These are phyloP conservation scores for Rhyzopertha dominica DNA, from an alignment of 1,140 invertebrate genomes.

Conservation along the genomic window DNA sequence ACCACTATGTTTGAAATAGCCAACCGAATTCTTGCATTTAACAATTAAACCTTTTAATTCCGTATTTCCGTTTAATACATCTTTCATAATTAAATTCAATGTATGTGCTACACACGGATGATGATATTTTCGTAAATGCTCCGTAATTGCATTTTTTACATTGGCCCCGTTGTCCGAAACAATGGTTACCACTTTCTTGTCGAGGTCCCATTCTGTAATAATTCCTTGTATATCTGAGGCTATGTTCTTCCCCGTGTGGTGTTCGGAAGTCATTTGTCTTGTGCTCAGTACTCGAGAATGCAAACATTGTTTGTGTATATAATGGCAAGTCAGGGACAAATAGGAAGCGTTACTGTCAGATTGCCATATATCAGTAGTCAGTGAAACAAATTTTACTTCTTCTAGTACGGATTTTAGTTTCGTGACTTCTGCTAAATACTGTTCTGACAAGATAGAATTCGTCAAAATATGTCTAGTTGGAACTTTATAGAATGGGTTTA, in stretches of 20 bases:
- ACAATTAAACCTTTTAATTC: constrained; percentile 3
- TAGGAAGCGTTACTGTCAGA: constrained; percentile 18
- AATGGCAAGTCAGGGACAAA: constrained; percentile 17
- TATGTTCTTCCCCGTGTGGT: too few species aligned
- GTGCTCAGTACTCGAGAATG: constrained; percentile 10
- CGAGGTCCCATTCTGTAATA: too few species aligned
- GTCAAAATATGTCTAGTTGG: constrained; percentile 17
- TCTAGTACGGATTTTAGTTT: constrained; percentile 8
- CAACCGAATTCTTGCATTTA: constrained; percentile 20
- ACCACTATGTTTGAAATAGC: constrained; percentile 28
- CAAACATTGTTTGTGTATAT: constrained; percentile 14
- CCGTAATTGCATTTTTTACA: too few species aligned
- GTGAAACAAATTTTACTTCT: constrained; percentile 7
- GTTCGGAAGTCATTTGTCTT: constrained; percentile 8
- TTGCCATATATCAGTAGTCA: constrained; percentile 22
- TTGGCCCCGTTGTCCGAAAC: too few species aligned
- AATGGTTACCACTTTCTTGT: too few species aligned
- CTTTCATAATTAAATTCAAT: constrained; percentile 17
- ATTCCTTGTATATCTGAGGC: too few species aligned
- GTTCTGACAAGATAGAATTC: constrained; percentile 1
- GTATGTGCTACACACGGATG: constrained; percentile 45
- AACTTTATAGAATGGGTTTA: constrained; percentile 14
- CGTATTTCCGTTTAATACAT: constrained; percentile 10
- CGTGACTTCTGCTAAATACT: constrained; percentile 2
- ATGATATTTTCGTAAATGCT: too few species aligned